A percentile compares a stretch with the other conserved stretches of the same genome.
These are phyloP conservation scores for Calycopis cecrops DNA, from an alignment of 1,140 invertebrate species.

Conservation along the genomic window DNA sequence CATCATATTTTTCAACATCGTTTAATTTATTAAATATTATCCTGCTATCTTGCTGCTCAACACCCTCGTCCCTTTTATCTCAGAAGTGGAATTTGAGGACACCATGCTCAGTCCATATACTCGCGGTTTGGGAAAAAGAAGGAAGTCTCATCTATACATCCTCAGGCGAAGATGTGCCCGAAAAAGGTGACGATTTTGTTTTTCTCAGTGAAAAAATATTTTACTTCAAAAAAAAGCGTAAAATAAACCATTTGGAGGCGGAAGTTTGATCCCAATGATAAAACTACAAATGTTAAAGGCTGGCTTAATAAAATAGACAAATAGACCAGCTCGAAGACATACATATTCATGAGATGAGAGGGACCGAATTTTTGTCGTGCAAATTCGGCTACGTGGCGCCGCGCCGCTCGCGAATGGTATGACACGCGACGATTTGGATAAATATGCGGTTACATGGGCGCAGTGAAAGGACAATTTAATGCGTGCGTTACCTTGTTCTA, in stretches of 20 bases:
- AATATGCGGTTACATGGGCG: slow-evolving; percentile 23
- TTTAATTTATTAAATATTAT: no score
- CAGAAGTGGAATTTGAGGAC: not conserved
- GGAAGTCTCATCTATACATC: not conserved
- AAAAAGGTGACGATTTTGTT: not conserved
- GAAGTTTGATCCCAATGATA: slow-evolving; percentile 31
- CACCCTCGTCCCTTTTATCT: no score
- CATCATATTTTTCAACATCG: no score
- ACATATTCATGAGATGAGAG: slow-evolving; percentile 25
- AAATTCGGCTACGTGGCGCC: slow-evolving; percentile 18
- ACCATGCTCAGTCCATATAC: slow-evolving; percentile 1
- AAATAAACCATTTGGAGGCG: slow-evolving; percentile 21
- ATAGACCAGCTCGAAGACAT: slow-evolving; percentile 29
- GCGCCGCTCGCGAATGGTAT: slow-evolving; percentile 19
- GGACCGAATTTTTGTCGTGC: slow-evolving; percentile 24
- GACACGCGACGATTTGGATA: slow-evolving; percentile 18
- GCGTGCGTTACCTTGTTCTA: slow-evolving; percentile 31
- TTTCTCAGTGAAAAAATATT: not conserved
- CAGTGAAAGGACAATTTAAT: slow-evolving; percentile 29
- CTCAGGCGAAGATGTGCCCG: no score
- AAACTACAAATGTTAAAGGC: slow-evolving; percentile 22
- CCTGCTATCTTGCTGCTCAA: not conserved
- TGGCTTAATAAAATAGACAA: slow-evolving; percentile 46
- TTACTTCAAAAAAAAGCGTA: slow-evolving; percentile 4
- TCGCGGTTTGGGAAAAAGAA: not conserved